Evolutionary conservation across 1,140 invertebrate genomes (phyloP), one percentile per base, ranked within the genome.

Genomic region (Sinonovacula constricta): DNA sequence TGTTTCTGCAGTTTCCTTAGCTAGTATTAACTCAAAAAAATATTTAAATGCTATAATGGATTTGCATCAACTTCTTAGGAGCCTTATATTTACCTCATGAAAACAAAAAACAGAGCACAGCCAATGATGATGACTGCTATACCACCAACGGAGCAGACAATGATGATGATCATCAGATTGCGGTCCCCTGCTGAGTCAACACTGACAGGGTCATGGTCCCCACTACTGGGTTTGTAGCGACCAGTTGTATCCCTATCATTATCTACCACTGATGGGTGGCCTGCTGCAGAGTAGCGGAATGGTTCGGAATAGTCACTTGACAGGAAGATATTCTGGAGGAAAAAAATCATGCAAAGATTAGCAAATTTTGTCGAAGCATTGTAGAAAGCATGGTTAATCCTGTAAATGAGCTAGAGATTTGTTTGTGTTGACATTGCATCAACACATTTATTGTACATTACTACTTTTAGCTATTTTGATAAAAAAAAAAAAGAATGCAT

Each of bases 281-380:
- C n/a, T n/a, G n/a, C n/a, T n/a, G n/a, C n/a, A n/a, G n/a, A n/a
- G n/a, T n/a, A 53, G 49, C n/a, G n/a, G n/a, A n/a, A n/a, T n/a
- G n/a, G n/a, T n/a, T 96, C 96, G 0, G 96, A 98, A 90, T 97
- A 98, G 18, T 96, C 97, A 89, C 97, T 98, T 54, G 97, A 98
- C 0, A 97, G 98, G 88, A 97, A 98, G 18, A 98, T 91, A 22
- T 97, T 96, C 93, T 93, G 88, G 51, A 89, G 87, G 31, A 71
- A 56, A 76, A 39, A n/a, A n/a, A n/a, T n/a, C n/a, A n/a, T n/a
- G n/a, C n/a, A n/a, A n/a, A n/a, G n/a, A n/a, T n/a, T n/a, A n/a
- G n/a, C n/a, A n/a, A n/a, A n/a, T n/a, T n/a, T n/a, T n/a, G n/a
- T n/a, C n/a, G n/a, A n/a, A n/a, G n/a, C n/a, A n/a, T n/a, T n/a